Base-by-base conservation (phyloP, 1,140 invertebrate genomes). In the Rhopalosiphum padi region DNA sequence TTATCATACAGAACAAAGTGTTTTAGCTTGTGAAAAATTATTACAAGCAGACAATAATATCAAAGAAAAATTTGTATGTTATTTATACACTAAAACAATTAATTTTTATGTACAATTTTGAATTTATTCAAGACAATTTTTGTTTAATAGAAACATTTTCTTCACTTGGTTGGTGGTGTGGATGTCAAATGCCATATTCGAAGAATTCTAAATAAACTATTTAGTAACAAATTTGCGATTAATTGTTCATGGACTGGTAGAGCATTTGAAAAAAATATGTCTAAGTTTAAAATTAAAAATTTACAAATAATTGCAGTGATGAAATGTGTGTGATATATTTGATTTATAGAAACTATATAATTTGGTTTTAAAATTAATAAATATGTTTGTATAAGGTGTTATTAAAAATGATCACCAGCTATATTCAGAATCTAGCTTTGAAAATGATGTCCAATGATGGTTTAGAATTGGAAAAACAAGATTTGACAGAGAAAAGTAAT, bases 401-500 rank as follows among this genome's bases (percentile, higher is more conserved):
- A 82, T 82, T n/a, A 82, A 82, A 82, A 82, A 82, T 82, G 30
- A 82, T n/a, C n/a, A 82, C n/a, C n/a, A n/a, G 15, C n/a, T 35
- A 82, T 9, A 15, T 82, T 82, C n/a, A 4, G n/a, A 82, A 8
- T 35, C n/a, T 82, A 82, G 9, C n/a, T 82, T 82, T 82, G 68
- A 82, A 82, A n/a, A n/a, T 82, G 6, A 82, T 82, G n/a, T 82
- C 18, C 68, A 82, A 82, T n/a, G 0, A 7, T 82, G 68, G n/a
- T 82, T 82, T 35, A 82, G 68, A 15, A n/a, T 9, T 82, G 11
- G 5, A n/a, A 82, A 82, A n/a, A n/a, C n/a, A n/a, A n/a, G n/a
- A n/a, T n/a, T n/a, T n/a, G n/a, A n/a, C n/a, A n/a, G n/a, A n/a
- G n/a, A n/a, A n/a, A n/a, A n/a, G n/a, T n/a, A n/a, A n/a, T n/a